phyloP scores from a whole-genome alignment of 2,113 vertebrate species.

The Sylvietta virens region DNA sequence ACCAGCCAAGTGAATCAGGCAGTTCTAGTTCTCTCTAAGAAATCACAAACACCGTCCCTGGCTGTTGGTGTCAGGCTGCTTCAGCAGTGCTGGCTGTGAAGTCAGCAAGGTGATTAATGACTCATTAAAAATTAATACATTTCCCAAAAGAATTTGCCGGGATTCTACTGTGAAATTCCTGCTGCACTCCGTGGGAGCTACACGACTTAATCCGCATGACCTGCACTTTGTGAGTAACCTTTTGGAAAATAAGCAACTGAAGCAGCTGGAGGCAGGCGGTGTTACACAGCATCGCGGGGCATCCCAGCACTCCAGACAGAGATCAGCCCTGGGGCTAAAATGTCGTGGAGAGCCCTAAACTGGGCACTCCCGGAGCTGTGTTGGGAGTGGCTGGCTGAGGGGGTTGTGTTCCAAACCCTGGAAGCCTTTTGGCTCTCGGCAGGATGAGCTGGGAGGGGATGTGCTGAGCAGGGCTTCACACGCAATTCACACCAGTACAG shows the following conservation, averaged over 20 bases:
- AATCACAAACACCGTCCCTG: not conserved
- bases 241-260: not conserved
- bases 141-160: not conserved
- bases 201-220: not conserved
- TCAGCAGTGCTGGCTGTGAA: not conserved
- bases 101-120: not conserved
- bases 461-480: accelerated
- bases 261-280: not conserved
- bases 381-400: not conserved
- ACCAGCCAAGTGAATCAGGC: not conserved
- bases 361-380: not conserved
- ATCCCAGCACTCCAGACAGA: not conserved
- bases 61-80: not conserved
- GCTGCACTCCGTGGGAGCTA: not conserved
- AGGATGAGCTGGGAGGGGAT: not conserved
- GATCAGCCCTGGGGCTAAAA: not conserved
- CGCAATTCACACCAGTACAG: accelerated
- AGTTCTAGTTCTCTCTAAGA: not conserved
- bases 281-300: not conserved
- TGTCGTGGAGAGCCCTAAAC: not conserved
- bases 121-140: conserved; percentile 24
- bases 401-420: accelerated
- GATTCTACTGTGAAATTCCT: not conserved
- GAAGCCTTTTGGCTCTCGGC: not conserved
- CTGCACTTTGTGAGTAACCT: not conserved